Base-by-base conservation (phyloP, 1,140 invertebrate genomes). In the Pissodes strobi region DNA sequence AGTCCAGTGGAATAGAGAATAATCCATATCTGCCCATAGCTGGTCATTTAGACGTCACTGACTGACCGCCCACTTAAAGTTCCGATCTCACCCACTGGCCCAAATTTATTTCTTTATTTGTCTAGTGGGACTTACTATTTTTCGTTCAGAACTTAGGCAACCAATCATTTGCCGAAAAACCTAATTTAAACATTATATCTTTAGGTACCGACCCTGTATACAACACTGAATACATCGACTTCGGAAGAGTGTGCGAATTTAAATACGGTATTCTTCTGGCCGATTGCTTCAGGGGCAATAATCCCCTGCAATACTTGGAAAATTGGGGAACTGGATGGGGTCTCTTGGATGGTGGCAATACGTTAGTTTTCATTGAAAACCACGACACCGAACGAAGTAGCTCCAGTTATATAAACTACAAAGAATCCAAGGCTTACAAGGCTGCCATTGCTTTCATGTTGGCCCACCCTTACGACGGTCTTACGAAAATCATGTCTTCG, bases 391-490 rank as follows among this genome's bases (percentile, higher is more conserved):
- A 85, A 66, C 84, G 84, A 23, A 82, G 80, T 46, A 82, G 81
- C 60, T 83, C 82, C 2, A 69, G 76, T 17, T 84, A 88, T 34
- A 70, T 89, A 0, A 88, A 85, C 0, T 84, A 87, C 72, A 87
- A 86, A 67, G 71, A 77, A 10, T 18, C 83, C 0, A 82, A 81
- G 62, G 72, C 79, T n/a, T 89, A 89, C 73, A 89, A 88, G 74
- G 86, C 88, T 78, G 91, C 90, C 1, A 84, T 86, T 5, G 88
- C 87, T 1, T 94, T 93, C 72, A 93, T 93, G 88, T 81, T 95
- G 69, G 90, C 90, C 0, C 88, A 91, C 83, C 86, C 90, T 0
- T 93, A 93, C 72, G 91, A 93, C 71, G 91, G 91, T 1, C 79
- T 83, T 41, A 83, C 89, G 0, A 79, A 83, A 46, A 64, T 95